A percentile compares a stretch with the other conserved stretches of the same genome.
These are phyloP conservation scores for Heteromyza rotundicornis DNA, from an alignment of 2,888 invertebrate species.

Conservation along the genomic window DNA sequence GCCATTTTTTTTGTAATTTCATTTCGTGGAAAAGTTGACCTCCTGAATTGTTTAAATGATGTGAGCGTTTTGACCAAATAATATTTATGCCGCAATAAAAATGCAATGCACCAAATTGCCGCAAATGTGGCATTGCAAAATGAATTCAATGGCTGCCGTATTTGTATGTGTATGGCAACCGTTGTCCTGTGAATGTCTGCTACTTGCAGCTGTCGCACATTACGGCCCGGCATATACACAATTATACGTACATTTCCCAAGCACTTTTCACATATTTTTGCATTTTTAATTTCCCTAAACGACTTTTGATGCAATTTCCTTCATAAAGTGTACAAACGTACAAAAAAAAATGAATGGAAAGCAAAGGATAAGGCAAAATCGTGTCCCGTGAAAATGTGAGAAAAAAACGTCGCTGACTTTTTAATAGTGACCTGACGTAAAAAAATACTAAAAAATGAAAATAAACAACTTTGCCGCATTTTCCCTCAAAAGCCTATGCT, in stretches of 20 bases:
- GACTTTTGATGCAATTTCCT: conserved; percentile 32
- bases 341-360: neutral
- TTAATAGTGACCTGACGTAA: conserved; percentile 5
- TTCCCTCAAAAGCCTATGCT: conserved; percentile 5
- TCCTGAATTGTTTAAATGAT: neutral
- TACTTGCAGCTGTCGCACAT: conserved; percentile 25
- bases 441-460: conserved; percentile 5
- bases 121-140: no score
- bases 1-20: no score
- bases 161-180: conserved; percentile 22
- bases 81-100: conserved; percentile 13
- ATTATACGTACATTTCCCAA: neutral
- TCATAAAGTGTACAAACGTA: neutral
- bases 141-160: no score
- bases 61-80: no score
- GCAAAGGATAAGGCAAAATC: neutral
- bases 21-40: neutral
- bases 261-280: conserved; percentile 24
- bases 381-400: neutral
- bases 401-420: conserved; percentile 6
- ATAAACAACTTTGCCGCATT: conserved; percentile 5
- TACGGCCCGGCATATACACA: neutral
- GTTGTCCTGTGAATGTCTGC: conserved; percentile 13
- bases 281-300: conserved; percentile 31
- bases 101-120: conserved; percentile 43